Conservation (phyloP, 2,797 vertebrate genomes). For the Pseudochromis fuscus region DNA sequence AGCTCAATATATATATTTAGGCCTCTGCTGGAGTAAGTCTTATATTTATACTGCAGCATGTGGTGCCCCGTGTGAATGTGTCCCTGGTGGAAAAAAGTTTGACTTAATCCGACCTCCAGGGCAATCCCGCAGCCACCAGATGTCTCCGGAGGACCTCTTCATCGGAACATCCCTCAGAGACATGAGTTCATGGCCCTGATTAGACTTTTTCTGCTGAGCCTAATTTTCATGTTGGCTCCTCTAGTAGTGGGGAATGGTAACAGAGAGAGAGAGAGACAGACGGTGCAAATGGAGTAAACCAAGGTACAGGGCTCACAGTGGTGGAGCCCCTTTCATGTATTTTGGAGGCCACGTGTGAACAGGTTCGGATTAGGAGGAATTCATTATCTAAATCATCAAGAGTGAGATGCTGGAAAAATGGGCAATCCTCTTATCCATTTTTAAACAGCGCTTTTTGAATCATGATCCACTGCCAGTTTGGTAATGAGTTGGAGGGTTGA, state of each 20-base stretch:
- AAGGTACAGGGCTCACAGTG: slow-evolving; percentile 3
- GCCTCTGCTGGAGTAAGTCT: slow-evolving; percentile 11
- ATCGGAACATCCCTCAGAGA: slow-evolving; percentile 63
- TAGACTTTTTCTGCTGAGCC: slow-evolving; percentile 50
- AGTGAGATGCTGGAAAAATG: background rate
- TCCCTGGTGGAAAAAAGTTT: slow-evolving; percentile 40
- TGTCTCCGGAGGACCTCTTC: slow-evolving; percentile 60
- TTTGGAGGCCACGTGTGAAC: slow-evolving; percentile 3
- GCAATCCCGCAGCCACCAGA: slow-evolving; percentile 51
- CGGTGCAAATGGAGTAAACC: slow-evolving; percentile 22
- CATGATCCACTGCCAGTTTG: background rate
- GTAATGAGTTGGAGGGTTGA: background rate
- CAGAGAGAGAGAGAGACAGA: slow-evolving; percentile 24
- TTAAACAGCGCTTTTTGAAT: slow-evolving; percentile 6
- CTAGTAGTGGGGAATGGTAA: slow-evolving; percentile 24
- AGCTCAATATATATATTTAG: slow-evolving; percentile 1
- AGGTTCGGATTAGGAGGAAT: slow-evolving; percentile 24
- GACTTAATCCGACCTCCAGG: slow-evolving; percentile 55
- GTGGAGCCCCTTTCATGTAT: background rate
- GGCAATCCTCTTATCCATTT: slow-evolving; percentile 6
- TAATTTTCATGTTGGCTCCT: slow-evolving; percentile 62
- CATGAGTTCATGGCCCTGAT: slow-evolving; percentile 43
- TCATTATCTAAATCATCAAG: slow-evolving; percentile 41
- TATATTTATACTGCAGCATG: slow-evolving; percentile 18
- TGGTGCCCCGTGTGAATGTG: slow-evolving; percentile 29